Base-by-base conservation (phyloP, 2,113 vertebrate genomes). In the Etia nguti region DNA sequence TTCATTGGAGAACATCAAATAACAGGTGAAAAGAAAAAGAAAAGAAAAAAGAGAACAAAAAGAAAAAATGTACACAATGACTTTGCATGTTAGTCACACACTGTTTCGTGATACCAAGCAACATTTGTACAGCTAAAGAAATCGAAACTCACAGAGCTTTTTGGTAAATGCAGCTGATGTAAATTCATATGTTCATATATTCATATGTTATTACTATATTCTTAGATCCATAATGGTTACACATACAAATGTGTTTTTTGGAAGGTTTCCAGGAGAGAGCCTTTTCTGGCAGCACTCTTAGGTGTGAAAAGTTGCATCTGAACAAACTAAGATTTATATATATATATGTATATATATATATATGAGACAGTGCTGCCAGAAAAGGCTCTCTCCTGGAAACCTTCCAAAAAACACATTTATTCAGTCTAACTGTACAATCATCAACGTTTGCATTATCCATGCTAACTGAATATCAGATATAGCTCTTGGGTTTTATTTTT, bases 321-420 rank as follows among this genome's bases (percentile, higher is more conserved):
- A n/a, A n/a, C n/a, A n/a, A n/a, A n/a, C n/a, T n/a, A n/a, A n/a
- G n/a, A n/a, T n/a, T n/a, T n/a, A n/a, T n/a, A n/a, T n/a, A n/a
- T n/a, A n/a, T n/a, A n/a, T n/a, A n/a, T n/a, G n/a, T n/a, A n/a
- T n/a, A n/a, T n/a, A n/a, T n/a, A n/a, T n/a, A n/a, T n/a, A n/a
- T n/a, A n/a, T n/a, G n/a, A n/a, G n/a, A n/a, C n/a, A n/a, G n/a
- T 48, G 15, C 15, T 18, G 7, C 48, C 0, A 50, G 48, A 50
- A 8, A 8, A 50, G 48, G 48, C 48, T 50, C 16, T 50, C 46
- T 50, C 2, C 46, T 50, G 46, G 15, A 50, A 50, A 50, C 15
- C 15, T 18, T 48, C 46, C 46, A 8, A 48, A 48, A 48, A 48
- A 8, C 46, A 48, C 11, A 48, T 18, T 48, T 18, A 48, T 48